These are phyloP conservation scores for Eulithis testata DNA, from an alignment of 2,888 invertebrate species.

Conservation along the genomic window DNA sequence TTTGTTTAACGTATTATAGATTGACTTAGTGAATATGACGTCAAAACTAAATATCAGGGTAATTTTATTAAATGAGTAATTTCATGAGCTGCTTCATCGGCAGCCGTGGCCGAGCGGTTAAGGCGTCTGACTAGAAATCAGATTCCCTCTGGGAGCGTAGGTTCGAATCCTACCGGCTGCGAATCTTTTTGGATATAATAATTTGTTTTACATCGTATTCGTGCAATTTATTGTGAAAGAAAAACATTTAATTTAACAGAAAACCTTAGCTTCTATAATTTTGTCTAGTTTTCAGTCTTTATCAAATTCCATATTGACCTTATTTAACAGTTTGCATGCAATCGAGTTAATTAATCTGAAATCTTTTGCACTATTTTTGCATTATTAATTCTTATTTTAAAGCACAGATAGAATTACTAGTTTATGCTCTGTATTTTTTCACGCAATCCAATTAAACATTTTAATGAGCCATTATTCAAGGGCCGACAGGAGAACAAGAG, in stretches of 20 bases:
- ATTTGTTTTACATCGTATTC: background rate
- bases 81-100: conserved; percentile 85
- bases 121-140: conserved; percentile 95
- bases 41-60: background rate
- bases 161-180: conserved; percentile 96
- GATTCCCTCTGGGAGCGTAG: conserved; percentile 96
- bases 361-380: background rate
- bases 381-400: background rate
- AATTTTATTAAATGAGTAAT: conserved; percentile 27
- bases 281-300: too few species aligned
- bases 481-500: conserved; percentile 26
- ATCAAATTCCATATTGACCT: too few species aligned
- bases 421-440: conserved; percentile 15
- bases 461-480: conserved; percentile 37
- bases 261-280: too few species aligned
- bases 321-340: too few species aligned
- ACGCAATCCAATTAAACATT: conserved; percentile 33
- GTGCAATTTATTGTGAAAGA: background rate
- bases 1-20: too few species aligned
- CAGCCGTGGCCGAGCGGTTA: conserved; percentile 95
- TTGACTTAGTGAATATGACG: too few species aligned
- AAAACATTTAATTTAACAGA: too few species aligned
- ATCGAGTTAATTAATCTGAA: background rate
- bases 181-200: conserved; percentile 56
- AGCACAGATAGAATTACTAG: background rate